Evolutionary conservation across 2,113 vertebrate genomes (phyloP), one percentile per base, ranked within the genome.

Genomic region (Sceloporus undulatus): DNA sequence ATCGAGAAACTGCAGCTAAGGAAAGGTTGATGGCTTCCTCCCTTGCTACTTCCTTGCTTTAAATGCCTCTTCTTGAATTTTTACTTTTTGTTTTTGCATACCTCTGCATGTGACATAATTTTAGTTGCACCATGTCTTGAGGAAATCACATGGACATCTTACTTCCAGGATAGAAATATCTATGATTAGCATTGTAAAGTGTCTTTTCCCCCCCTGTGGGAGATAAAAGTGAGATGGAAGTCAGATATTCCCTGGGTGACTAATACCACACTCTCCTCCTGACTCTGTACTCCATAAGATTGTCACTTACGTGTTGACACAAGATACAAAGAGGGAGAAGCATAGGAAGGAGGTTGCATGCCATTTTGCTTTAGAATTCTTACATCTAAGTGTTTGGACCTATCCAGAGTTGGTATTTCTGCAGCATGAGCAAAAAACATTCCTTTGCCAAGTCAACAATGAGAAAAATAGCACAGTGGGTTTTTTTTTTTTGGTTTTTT

Each of bases 381-480:
- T 74, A 14, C 73, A 87, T 89, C 91, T 82, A 27, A 21, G 82
- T 80, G 82, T 10, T 93, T 83, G 88, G 87, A 88, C 90, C 88
- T 87, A 86, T 79, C 90, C 83, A 80, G 79, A 89, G 84, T 4
- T 78, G 79, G 83, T 90, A 68, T 92, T 85, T 11, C 70, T 84
- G 77, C 88, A 85, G 74, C 89, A 92, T 89, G 14, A 73, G 48
- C 52, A 83, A 70, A 62, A 91, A 89, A 85, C 54, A 86, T 89
- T 84, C 90, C 56, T 89, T 88, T 88, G 87, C 81, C 1, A 1
- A 93, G 87, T 71, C 75, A 77, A 71, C 74, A 85, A 40, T 0
- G 3, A 16, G 5, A n/a, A 42, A 73, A 84, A 80, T 14, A 40
- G 18, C 0, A 59, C 56, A 59, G 10, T 62, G 11, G 0, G 34